phyloP scores from a whole-genome alignment of 2,113 vertebrate species.

The Formicarius rufipectus region DNA sequence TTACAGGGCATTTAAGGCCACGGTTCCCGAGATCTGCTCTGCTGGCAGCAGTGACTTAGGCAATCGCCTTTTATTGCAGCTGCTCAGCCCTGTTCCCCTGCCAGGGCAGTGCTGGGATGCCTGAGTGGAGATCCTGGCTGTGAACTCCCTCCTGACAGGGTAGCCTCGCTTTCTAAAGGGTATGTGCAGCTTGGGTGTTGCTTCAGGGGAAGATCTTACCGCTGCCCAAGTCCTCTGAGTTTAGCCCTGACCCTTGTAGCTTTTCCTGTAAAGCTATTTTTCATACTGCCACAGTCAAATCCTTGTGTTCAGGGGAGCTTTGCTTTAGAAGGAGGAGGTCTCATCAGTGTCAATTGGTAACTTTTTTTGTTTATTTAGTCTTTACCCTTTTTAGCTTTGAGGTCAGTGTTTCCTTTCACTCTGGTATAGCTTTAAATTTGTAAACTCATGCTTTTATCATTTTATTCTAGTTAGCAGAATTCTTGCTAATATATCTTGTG shows the following conservation, averaged over 20 bases:
- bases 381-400: neutral
- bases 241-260: neutral
- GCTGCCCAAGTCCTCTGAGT: neutral
- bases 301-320: fast-evolving
- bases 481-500: neutral
- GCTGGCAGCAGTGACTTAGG: conserved; percentile 1
- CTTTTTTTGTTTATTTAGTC: neutral
- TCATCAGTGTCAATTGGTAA: neutral
- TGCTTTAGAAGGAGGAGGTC: neutral
- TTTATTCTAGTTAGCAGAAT: neutral
- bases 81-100: neutral
- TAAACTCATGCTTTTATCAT: neutral
- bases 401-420: neutral
- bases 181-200: fast-evolving
- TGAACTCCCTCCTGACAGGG: fast-evolving
- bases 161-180: neutral
- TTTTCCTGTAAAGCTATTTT: neutral
- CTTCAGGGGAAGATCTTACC: neutral
- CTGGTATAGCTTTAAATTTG: neutral
- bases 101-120: neutral
- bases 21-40: neutral
- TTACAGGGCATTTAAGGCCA: conserved; percentile 8
- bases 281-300: neutral
- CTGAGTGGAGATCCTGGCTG: neutral
- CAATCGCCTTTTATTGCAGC: neutral